Evolutionary conservation across 2,113 vertebrate genomes (phyloP), one percentile per base, ranked within the genome.

Genomic region (Dicaeum eximium): DNA sequence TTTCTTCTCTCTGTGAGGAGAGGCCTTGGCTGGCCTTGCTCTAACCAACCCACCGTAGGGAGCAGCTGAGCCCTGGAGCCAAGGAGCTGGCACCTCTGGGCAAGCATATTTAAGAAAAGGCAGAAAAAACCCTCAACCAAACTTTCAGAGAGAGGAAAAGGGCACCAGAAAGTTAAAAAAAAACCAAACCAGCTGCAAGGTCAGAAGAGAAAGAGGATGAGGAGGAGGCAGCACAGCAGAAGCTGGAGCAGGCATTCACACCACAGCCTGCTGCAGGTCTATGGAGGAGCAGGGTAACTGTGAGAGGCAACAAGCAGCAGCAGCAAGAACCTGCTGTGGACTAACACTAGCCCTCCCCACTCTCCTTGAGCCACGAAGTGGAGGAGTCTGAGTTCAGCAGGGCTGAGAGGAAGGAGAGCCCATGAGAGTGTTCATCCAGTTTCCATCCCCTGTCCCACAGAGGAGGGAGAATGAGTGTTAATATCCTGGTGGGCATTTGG

Each of bases 21-120:
- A n/a, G 23, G 15, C 15, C 3, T 23, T 50, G 37, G 9, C 20
- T 57, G 15, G 20, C 13, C n/a, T 4, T 2, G 23, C 28, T 54
- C 2, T 28, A 45, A 3, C 2, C 0, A 1, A 37, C 11, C 18
- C 25, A 44, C 7, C 0, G 1, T 3, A 53, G 12, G 38, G 22
- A 28, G 30, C 3, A 6, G 11, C 20, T 37, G 14, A 62, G n/a
- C 28, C 12, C 21, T 8, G 11, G 16, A 54, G 28, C 13, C 21
- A 19, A 33, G 16, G 3, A 21, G 6, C 11, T 11, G 24, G 8
- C 5, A 9, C 15, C 10, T 50, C 40, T 80, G 48, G 69, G 22
- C 77, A 64, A 54, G 7, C 1, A 1, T 31, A 28, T 33, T 67
- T 72, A 50, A 58, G 31, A 80, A 80, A 64, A 72, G 17, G 3